Evolutionary conservation across 1,140 invertebrate genomes (phyloP), one percentile per base, ranked within the genome.

Genomic region (Solen grandis): DNA sequence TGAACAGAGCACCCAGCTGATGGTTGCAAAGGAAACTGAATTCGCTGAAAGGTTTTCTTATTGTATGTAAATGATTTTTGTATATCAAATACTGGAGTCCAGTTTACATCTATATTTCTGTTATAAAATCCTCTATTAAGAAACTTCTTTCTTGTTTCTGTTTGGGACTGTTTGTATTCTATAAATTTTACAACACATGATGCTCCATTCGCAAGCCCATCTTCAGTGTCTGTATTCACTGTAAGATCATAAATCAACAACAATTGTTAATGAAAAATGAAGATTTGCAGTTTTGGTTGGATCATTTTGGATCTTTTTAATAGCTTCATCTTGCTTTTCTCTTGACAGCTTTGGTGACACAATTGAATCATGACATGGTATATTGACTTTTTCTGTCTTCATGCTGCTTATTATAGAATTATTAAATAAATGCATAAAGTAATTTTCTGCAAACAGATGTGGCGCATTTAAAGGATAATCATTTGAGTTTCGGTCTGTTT

Each of bases 241-340:
- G 54, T 46, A 16, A 72, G 52, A 25, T 72, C 69, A 72, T 72
- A 78, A 35, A 83, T 50, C 50, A 31, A 70, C 80, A 59, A 78
- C 31, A 59, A 59, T 55, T 31, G 13, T 27, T 31, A 70, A 54
- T 70, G 68, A 54, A 31, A 29, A 70, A 70, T 50, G 68, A 50
- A 54, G 50, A 70, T 54, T 54, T 19, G 50, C 29, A 52, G 68
- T 70, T 22, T 27, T 60, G 27, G 19, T 22, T 27, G 59, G 19
- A 60, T 60, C 59, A 16, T 14, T 60, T 25, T 41, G 68, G 19
- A n/a, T n/a, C n/a, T n/a, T n/a, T n/a, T n/a, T n/a, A n/a, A n/a
- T n/a, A n/a, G n/a, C n/a, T n/a, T n/a, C 52, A 31, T 38, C 36
- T 59, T 73, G 52, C 27, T 36, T 59, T 27, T 73, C 69, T 36